Conservation (phyloP, 2,888 invertebrate genomes). For the Sericinus montela region DNA sequence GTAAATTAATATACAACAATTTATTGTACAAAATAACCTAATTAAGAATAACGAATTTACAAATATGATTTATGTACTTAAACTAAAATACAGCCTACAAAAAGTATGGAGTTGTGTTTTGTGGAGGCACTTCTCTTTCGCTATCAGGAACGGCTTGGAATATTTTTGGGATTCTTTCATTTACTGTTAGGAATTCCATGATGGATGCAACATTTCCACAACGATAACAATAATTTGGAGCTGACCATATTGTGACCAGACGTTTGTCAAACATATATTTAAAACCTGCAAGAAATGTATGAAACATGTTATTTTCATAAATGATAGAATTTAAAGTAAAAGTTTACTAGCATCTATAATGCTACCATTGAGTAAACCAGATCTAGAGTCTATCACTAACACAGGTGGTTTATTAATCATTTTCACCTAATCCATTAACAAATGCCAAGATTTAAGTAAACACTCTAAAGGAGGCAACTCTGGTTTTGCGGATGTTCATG, state of each 20-base stretch:
- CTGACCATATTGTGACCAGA: conserved; percentile 99
- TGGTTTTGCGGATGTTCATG: too few relatives aligned
- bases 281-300: conserved; percentile 82
- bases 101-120: conserved; percentile 98
- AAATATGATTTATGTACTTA: conserved; percentile 42
- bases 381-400: too few relatives aligned
- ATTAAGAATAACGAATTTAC: conserved; percentile 44
- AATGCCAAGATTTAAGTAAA: too few relatives aligned
- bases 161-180: conserved; percentile 88
- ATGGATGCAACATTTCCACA: conserved; percentile 99
- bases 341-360: too few relatives aligned
- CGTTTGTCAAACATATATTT: conserved; percentile 99
- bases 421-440: too few relatives aligned
- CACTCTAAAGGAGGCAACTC: too few relatives aligned
- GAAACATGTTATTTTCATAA: too few relatives aligned
- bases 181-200: conserved; percentile 90
- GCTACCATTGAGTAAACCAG: too few relatives aligned
- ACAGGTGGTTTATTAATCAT: too few relatives aligned
- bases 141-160: conserved; percentile 98
- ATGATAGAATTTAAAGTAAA: too few relatives aligned
- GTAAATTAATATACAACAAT: conserved; percentile 49
- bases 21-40: conserved; percentile 44
- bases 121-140: conserved; percentile 94
- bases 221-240: conserved; percentile 99
- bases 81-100: conserved; percentile 79